Evolutionary conservation across 2,113 vertebrate species (phyloP), one percentile per base, ranked within the genome.

Genomic region (Solea solea): DNA sequence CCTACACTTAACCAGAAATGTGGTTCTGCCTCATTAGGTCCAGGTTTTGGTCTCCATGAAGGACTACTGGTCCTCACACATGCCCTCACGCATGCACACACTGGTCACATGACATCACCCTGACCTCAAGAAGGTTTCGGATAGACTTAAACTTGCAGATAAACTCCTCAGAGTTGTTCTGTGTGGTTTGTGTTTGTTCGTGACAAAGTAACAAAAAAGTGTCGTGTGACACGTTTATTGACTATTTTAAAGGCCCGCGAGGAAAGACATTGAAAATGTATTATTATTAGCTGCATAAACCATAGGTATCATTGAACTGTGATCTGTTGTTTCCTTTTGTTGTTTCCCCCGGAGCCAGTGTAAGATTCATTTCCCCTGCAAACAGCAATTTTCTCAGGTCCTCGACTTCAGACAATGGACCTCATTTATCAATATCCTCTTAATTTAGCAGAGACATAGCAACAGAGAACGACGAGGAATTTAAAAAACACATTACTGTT

Each of bases 51-150:
- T 34, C 34, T 34, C 34, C 34, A 4, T 34, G 34, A 34, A 21
- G 34, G 34, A 34, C 34, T 34, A 34, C 34, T 34, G 34, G 5
- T 34, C 34, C 34, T 34, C 3, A 34, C 21, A 1, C n/a, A n/a
- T n/a, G n/a, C n/a, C n/a, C n/a, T 28, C 13, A 8, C 16, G 21
- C 50, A 56, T 50, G 67, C 51, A 25, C 49, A 52, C 28, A 48
- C 8, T 1, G 4, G 48, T 44, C 49, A 54, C 50, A 25, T 14
- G 9, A 58, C 69, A 51, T 67, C 61, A 80, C 69, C 57, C 45
- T 72, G 75, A 82, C 79, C 74, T 86, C 72, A 80, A 83, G 74
- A 83, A 81, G 72, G 61, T 76, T 79, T 81, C 52, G 25, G 15
- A 12, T 45, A 78, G 56, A 28, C 28, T 73, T 69, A 13, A 10